Conservation (phyloP, 1,140 invertebrate species). For the Drosophila orosa region DNA sequence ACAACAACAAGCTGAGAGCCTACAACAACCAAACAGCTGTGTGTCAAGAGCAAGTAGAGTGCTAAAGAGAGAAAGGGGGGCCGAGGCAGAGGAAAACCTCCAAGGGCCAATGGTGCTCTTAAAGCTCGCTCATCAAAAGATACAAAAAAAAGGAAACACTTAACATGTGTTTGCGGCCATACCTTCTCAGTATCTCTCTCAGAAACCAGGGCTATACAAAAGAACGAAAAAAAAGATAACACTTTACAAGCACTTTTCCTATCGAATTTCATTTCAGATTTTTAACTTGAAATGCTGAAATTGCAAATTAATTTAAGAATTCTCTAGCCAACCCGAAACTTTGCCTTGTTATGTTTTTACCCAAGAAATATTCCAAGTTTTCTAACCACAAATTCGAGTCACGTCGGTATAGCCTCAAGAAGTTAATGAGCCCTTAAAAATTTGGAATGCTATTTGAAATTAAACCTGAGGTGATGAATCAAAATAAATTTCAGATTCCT, state of each 20-base stretch:
- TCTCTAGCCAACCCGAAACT: background rate
- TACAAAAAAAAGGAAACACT: conserved; percentile 17
- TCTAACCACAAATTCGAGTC: background rate
- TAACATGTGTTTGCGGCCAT: conserved; percentile 46
- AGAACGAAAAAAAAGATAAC: background rate
- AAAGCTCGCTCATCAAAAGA: conserved; percentile 58
- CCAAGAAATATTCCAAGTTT: background rate
- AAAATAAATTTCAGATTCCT: background rate
- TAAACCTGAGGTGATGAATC: background rate
- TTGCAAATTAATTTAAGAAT: background rate
- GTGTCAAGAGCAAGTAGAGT: conserved; percentile 13
- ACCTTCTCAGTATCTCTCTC: conserved; percentile 1
- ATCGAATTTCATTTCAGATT: background rate
- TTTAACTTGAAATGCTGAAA: background rate
- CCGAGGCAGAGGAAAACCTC: background rate
- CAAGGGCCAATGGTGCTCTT: conserved; percentile 46
- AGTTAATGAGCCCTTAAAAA: conserved; percentile 1
- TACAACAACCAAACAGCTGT: conserved; percentile 66
- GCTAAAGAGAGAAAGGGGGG: background rate
- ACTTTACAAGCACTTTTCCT: background rate
- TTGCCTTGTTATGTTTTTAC: background rate
- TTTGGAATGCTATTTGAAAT: background rate
- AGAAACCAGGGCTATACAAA: conserved; percentile 26
- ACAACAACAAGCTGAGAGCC: conserved; percentile 32
- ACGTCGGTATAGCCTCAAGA: background rate